A percentile compares a stretch with the other conserved stretches of the same genome.
These are phyloP conservation scores for Plebejus melissa DNA, from an alignment of 2,888 invertebrate genomes.

Conservation along the genomic window DNA sequence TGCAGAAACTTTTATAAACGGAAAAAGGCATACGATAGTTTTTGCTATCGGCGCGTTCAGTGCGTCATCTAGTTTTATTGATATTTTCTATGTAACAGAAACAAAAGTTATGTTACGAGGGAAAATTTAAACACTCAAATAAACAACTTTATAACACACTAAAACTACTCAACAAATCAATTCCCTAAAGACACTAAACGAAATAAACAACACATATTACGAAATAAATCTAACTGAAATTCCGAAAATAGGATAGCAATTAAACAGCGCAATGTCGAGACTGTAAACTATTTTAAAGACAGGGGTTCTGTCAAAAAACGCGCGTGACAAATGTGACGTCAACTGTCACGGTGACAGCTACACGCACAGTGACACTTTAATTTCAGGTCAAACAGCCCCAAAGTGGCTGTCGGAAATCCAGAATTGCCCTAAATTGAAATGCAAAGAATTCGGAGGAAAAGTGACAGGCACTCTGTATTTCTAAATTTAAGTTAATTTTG, in stretches of 20 bases:
- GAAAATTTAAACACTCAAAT: not conserved
- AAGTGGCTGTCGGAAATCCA: slow-evolving; percentile 49
- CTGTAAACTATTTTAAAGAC: slow-evolving; percentile 38
- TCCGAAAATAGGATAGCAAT: slow-evolving; percentile 43
- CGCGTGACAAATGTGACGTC: slow-evolving; percentile 54
- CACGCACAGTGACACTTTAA: slow-evolving; percentile 73
- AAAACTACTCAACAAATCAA: not conserved
- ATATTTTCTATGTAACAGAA: too few species aligned
- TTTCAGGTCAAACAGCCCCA: slow-evolving; percentile 72
- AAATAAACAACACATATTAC: not conserved
- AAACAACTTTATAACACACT: not conserved
- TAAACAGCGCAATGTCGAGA: slow-evolving; percentile 40
- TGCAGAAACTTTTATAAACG: too few species aligned
- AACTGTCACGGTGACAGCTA: slow-evolving; percentile 55
- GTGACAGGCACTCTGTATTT: slow-evolving; percentile 35
- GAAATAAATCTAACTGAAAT: slow-evolving; percentile 55
- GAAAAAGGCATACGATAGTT: too few species aligned
- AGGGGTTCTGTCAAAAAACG: slow-evolving; percentile 46
- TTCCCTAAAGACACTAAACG: slow-evolving; percentile 1
- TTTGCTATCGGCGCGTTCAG: too few species aligned
- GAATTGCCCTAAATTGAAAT: slow-evolving; percentile 39
- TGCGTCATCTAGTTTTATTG: too few species aligned
- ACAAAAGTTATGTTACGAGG: too few species aligned
- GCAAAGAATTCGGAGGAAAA: slow-evolving; percentile 39
- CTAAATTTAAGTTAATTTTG: slow-evolving; percentile 31